These are phyloP conservation scores for Psilopogon haemacephalus DNA, from an alignment of 2,113 vertebrate species.

Conservation along the genomic window DNA sequence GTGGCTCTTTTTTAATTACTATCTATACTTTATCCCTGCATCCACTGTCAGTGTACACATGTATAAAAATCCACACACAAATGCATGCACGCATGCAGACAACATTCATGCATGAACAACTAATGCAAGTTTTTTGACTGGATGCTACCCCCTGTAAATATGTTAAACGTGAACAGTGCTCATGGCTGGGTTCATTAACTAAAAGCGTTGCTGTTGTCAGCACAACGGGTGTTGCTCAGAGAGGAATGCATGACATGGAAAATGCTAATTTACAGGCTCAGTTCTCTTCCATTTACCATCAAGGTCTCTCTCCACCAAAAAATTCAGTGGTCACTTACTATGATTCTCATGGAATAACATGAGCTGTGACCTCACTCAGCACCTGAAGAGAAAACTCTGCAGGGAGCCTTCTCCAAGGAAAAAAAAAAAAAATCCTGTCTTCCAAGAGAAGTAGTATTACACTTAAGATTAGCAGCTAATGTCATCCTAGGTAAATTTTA, in stretches of 20 bases:
- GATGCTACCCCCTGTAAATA: constrained; percentile 22
- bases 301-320: not conserved
- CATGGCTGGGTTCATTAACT: constrained; percentile 6
- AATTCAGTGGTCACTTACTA: not conserved
- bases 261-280: not conserved
- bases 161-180: not conserved
- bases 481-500: not conserved
- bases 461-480: not conserved
- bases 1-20: not conserved
- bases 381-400: not conserved
- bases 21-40: not conserved
- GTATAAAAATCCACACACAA: constrained; percentile 11
- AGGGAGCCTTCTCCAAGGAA: not conserved
- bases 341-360: not conserved
- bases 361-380: not conserved
- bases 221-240: not conserved
- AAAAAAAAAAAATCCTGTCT: not conserved
- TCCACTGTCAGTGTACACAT: not conserved
- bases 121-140: constrained; percentile 55
- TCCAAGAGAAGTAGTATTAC: not conserved
- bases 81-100: constrained; percentile 7
- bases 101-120: constrained; percentile 41
- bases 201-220: constrained; percentile 17
- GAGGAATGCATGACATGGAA: not conserved
- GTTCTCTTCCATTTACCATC: not conserved